Conservation (phyloP, 2,888 invertebrate genomes). For the Rutpela maculata region DNA sequence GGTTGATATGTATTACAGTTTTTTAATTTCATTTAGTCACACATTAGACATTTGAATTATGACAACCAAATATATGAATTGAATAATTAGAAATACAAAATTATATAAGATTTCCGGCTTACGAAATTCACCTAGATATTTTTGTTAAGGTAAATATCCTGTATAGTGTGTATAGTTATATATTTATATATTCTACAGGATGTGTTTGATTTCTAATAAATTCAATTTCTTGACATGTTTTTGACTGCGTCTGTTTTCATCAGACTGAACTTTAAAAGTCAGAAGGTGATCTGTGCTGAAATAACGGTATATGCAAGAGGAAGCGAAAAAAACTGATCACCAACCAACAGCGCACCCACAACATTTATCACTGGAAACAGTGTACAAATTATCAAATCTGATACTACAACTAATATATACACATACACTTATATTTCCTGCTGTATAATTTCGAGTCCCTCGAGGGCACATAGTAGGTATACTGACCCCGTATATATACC, state of each 20-base stretch:
- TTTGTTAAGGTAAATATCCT: conserved; percentile 10
- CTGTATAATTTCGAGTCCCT: conserved; percentile 64
- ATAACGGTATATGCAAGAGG: conserved; percentile 5
- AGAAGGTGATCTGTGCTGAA: conserved; percentile 12
- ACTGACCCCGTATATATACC: conserved; percentile 71
- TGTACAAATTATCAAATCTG: conserved; percentile 30
- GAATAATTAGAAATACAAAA: not conserved
- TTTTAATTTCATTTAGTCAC: too few relatives aligned
- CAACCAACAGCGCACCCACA: conserved; percentile 25
- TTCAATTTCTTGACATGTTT: not conserved
- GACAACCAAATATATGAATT: not conserved
- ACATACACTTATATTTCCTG: conserved; percentile 58
- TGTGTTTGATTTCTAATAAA: conserved; percentile 13
- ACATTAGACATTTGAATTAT: not conserved
- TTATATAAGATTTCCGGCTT: conserved; percentile 1
- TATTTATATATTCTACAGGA: conserved; percentile 16
- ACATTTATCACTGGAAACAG: conserved; percentile 30
- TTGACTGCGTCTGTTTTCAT: not conserved
- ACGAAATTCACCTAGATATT: not conserved
- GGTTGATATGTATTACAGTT: too few relatives aligned
- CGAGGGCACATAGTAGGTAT: conserved; percentile 69
- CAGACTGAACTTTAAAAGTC: conserved; percentile 9
- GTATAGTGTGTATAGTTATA: conserved; percentile 2
- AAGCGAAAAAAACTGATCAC: conserved; percentile 22
- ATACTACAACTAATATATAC: conserved; percentile 35